phyloP scores from a whole-genome alignment of 1,140 invertebrate species.

The Drosophila bifasciata region DNA sequence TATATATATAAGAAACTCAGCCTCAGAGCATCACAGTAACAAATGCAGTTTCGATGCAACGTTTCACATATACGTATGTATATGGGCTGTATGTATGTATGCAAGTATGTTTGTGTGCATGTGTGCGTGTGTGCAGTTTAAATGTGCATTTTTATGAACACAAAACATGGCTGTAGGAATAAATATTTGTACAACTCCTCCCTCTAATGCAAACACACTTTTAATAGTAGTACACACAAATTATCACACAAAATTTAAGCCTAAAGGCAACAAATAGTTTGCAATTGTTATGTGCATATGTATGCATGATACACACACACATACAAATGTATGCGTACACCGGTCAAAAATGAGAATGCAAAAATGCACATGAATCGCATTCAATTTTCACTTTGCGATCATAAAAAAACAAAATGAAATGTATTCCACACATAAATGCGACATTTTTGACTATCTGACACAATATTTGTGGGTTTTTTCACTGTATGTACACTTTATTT shows the following conservation, averaged over 20 bases:
- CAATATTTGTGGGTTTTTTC: slow-evolving; percentile 14
- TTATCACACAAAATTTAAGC: not conserved
- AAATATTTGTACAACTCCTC: too few species aligned
- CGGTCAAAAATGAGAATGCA: slow-evolving; percentile 19
- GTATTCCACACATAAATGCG: not conserved
- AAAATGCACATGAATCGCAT: not conserved
- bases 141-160: too few species aligned
- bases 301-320: slow-evolving; percentile 32
- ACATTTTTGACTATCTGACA: not conserved
- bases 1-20: not conserved
- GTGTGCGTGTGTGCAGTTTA: not conserved
- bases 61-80: too few species aligned
- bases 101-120: not conserved
- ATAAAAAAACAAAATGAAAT: not conserved
- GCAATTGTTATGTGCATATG: not conserved
- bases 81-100: not conserved
- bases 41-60: too few species aligned
- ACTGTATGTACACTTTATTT: slow-evolving; percentile 25
- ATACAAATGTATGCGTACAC: slow-evolving; percentile 20
- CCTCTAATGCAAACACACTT: not conserved
- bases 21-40: too few species aligned
- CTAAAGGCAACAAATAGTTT: slow-evolving; percentile 8
- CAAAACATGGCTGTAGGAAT: too few species aligned
- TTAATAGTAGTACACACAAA: not conserved
- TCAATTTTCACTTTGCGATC: not conserved